Conservation (phyloP, 2,888 invertebrate genomes). For the Protophormia terraenovae region DNA sequence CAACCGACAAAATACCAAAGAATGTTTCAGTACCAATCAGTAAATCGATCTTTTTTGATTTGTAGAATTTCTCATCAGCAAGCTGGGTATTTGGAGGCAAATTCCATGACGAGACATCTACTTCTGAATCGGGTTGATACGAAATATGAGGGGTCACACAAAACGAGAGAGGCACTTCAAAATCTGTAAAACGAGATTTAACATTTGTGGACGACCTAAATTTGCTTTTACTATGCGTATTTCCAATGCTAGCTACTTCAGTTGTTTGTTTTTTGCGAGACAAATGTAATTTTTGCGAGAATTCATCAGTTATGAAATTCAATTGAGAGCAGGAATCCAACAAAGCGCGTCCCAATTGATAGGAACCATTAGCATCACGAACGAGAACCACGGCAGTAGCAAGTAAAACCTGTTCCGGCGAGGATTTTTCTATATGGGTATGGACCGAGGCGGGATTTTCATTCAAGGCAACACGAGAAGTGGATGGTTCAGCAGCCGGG, state of each 20-base stretch:
- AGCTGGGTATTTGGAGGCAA: constrained; percentile 49
- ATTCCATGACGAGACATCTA: constrained; percentile 49
- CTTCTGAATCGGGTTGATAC: constrained; percentile 42
- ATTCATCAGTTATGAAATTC: constrained; percentile 59
- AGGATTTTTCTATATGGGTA: too few relatives aligned
- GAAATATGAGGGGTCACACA: constrained; percentile 64
- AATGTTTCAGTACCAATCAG: constrained; percentile 58
- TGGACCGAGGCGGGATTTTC: too few relatives aligned
- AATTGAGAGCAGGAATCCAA: constrained; percentile 61
- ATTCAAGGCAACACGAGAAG: too few relatives aligned
- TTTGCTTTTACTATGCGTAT: constrained; percentile 46
- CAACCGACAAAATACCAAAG: constrained; percentile 58
- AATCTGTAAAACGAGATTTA: constrained; percentile 51
- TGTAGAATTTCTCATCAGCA: constrained; percentile 57
- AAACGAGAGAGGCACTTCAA: constrained; percentile 50
- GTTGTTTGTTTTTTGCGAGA: constrained; percentile 44
- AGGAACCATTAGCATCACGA: not conserved
- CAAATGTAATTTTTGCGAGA: constrained; percentile 43
- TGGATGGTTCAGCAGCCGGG: not conserved
- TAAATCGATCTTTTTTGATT: constrained; percentile 57
- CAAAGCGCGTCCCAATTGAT: constrained; percentile 48
- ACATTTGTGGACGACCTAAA: constrained; percentile 41
- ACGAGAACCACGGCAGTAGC: constrained; percentile 17
- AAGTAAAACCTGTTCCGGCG: constrained; percentile 19
- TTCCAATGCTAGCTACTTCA: constrained; percentile 63